Base-by-base conservation (phyloP, 2,888 invertebrate genomes). In the Zonitis immaculata region DNA sequence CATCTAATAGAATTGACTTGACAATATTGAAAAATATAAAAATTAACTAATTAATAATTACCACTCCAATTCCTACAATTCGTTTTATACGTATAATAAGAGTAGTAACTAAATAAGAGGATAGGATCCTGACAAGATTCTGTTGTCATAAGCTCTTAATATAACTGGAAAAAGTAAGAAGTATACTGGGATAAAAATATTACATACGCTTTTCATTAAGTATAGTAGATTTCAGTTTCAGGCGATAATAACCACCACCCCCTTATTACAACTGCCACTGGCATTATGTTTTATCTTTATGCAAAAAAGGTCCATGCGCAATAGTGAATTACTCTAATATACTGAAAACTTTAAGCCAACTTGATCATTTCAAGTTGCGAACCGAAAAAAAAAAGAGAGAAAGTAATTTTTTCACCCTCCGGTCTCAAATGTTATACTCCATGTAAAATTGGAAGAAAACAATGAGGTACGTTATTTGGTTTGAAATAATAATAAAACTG, bases 61-160 rank as follows among this genome's bases (percentile, higher is more conserved):
- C n/a, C n/a, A n/a, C n/a, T n/a, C n/a, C n/a, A n/a, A n/a, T n/a
- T n/a, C n/a, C n/a, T n/a, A n/a, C n/a, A n/a, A n/a, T n/a, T n/a
- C n/a, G n/a, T n/a, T n/a, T n/a, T n/a, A n/a, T n/a, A n/a, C n/a
- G n/a, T n/a, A n/a, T n/a, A n/a, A n/a, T n/a, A n/a, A 35, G 22
- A 22, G 22, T 3, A 5, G 22, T 22, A 22, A 22, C n/a, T n/a
- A 51, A 53, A 53, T 43, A 55, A 20, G 20, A 49, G 51, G 56
- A 57, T 56, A 56, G 54, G 51, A 51, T 20, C 47, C 47, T 54
- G 53, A 56, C 56, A 58, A 58, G 56, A 58, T 52, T 54, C 54
- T 50, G 42, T 56, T 58, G 58, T 56, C 56, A 59, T 59, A 59
- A 59, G 58, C 58, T 57, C 52, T 59, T 59, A 59, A 59, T 59